Percentiles rank a stretch among this genome's conserved stretches.
These are phyloP conservation scores for Episyrphus balteatus DNA, from an alignment of 1,140 invertebrate genomes.

Conservation along the genomic window DNA sequence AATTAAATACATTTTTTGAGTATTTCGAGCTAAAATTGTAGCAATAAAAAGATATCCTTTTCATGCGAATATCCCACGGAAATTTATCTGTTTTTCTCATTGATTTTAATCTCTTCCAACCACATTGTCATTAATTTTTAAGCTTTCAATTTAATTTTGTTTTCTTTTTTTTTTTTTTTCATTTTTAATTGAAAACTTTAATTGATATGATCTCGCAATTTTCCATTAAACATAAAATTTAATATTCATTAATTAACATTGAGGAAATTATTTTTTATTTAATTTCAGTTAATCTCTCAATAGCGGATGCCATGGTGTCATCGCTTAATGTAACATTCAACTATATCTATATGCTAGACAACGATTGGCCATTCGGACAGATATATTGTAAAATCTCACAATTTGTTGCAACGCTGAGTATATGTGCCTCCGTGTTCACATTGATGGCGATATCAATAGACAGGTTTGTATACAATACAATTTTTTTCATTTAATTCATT, in stretches of 20 bases:
- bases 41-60: too few species aligned
- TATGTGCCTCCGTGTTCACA: constrained; percentile 88
- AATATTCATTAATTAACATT: not conserved
- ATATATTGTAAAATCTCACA: constrained; percentile 90
- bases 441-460: constrained; percentile 94
- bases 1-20: too few species aligned
- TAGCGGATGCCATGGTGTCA: constrained; percentile 89
- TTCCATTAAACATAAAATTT: too few species aligned
- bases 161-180: too few species aligned
- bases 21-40: too few species aligned
- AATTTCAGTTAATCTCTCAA: constrained; percentile 77
- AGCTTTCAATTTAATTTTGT: too few species aligned
- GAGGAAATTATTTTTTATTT: constrained; percentile 4
- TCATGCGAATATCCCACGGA: too few species aligned
- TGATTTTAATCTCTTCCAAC: too few species aligned
- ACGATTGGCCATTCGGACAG: constrained; percentile 87
- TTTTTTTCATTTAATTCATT: not conserved
- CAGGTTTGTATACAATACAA: constrained; percentile 53
- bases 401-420: constrained; percentile 83
- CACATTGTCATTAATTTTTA: too few species aligned
- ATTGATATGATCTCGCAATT: too few species aligned
- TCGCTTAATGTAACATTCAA: constrained; percentile 90
- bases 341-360: constrained; percentile 83
- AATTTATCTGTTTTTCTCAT: too few species aligned
- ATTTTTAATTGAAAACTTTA: too few species aligned